A percentile compares a stretch with the other conserved stretches of the same genome.
These are phyloP conservation scores for Zaprionus lineosus DNA, from an alignment of 2,888 invertebrate species.

Conservation along the genomic window DNA sequence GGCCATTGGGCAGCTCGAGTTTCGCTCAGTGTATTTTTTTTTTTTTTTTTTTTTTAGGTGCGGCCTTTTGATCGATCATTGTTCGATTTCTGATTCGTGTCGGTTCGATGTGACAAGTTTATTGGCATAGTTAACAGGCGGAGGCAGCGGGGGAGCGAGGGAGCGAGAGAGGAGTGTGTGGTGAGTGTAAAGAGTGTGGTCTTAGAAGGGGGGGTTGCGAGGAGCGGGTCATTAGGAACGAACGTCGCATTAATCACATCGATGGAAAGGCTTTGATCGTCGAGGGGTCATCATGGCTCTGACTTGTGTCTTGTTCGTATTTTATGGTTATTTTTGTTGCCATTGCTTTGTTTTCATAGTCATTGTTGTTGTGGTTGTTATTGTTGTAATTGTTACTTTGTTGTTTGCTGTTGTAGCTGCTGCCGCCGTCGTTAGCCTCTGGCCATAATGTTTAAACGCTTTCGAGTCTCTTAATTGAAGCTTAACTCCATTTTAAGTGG, in stretches of 20 bases:
- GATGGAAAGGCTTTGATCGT: slow-evolving; percentile 43
- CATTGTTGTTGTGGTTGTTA: no score
- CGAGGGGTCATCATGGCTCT: slow-evolving; percentile 39
- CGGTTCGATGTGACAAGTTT: slow-evolving; percentile 49
- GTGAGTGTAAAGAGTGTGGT: no score
- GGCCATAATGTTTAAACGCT: slow-evolving; percentile 39
- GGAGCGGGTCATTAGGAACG: slow-evolving; percentile 53
- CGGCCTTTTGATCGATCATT: slow-evolving; percentile 52
- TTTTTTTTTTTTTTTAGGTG: slow-evolving; percentile 32
- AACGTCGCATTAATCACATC: slow-evolving; percentile 51
- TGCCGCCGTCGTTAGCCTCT: no score
- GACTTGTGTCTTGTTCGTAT: slow-evolving; percentile 30
- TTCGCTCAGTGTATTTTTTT: not conserved
- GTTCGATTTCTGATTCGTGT: slow-evolving; percentile 36
- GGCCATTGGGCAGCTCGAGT: no score
- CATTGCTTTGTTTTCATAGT: no score
- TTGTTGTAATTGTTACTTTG: not conserved
- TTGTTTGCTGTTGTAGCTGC: no score
- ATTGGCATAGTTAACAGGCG: slow-evolving; percentile 50
- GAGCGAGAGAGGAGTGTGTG: not conserved
- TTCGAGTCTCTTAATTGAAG: slow-evolving; percentile 46
- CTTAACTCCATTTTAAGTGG: slow-evolving; percentile 49
- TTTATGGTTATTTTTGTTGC: slow-evolving; percentile 21
- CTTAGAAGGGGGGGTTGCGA: no score
- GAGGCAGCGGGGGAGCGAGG: not conserved